phyloP scores from a whole-genome alignment of 2,113 vertebrate species.

The Corydoras sp. region DNA sequence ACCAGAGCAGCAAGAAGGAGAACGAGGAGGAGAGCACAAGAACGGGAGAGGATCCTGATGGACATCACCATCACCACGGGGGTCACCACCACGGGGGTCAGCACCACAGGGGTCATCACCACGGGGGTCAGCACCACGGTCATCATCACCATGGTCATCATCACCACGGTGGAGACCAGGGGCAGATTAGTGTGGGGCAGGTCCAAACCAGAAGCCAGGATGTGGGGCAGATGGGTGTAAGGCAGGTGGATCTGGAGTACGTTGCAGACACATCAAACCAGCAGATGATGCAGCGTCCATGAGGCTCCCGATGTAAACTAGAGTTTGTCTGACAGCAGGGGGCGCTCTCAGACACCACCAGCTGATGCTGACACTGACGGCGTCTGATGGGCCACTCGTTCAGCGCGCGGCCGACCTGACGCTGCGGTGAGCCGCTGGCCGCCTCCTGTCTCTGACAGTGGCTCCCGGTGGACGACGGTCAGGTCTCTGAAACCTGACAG shows the following conservation, averaged over 20 bases:
- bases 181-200: slow-evolving; percentile 17
- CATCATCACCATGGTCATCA: slow-evolving; percentile 11
- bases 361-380: slow-evolving; percentile 94
- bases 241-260: slow-evolving; percentile 29
- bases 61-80: not conserved
- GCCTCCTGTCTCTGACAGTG: slow-evolving; percentile 88
- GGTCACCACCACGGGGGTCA: slow-evolving; percentile 25
- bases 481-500: slow-evolving; percentile 86
- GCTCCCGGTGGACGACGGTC: slow-evolving; percentile 53
- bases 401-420: slow-evolving; percentile 72
- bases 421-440: slow-evolving; percentile 75
- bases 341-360: slow-evolving; percentile 56
- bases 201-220: not conserved
- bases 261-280: slow-evolving; percentile 38
- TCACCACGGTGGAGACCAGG: slow-evolving; percentile 9
- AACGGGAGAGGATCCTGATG: too few species aligned
- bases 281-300: slow-evolving; percentile 52
- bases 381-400: slow-evolving; percentile 72
- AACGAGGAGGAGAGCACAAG: too few species aligned
- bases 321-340: slow-evolving; percentile 74
- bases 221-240: slow-evolving; percentile 26
- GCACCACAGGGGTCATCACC: slow-evolving; percentile 24
- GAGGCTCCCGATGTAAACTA: slow-evolving; percentile 67
- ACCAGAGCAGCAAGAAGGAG: slow-evolving; percentile 6
- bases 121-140: slow-evolving; percentile 35